phyloP scores from a whole-genome alignment of 2,888 invertebrate species.

The Chesias legatella region DNA sequence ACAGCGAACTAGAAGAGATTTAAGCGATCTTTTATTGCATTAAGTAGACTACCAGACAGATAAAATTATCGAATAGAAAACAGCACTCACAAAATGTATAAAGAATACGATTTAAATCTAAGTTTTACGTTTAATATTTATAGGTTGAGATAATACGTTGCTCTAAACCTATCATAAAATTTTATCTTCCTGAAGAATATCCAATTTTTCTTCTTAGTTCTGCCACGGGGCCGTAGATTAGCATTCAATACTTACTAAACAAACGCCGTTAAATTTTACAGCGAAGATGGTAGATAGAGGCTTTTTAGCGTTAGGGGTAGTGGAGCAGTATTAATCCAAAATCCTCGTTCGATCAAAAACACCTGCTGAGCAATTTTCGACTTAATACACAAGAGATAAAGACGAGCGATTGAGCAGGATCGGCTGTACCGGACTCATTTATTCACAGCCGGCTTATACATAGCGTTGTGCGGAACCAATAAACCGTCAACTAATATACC shows the following conservation, averaged over 20 bases:
- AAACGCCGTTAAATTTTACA: slow-evolving; percentile 19
- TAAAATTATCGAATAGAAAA: too few species aligned
- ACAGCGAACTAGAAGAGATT: too few species aligned
- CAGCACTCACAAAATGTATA: too few species aligned
- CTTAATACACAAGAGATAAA: slow-evolving; percentile 9
- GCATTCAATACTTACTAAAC: not conserved
- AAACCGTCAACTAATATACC: slow-evolving; percentile 65
- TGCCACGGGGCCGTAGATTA: too few species aligned
- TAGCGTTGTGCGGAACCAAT: slow-evolving; percentile 51
- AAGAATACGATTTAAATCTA: too few species aligned
- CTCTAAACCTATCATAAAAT: too few species aligned
- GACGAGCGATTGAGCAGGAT: not conserved
- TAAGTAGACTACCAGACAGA: too few species aligned
- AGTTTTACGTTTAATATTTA: too few species aligned
- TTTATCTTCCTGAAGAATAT: too few species aligned
- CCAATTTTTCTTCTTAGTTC: too few species aligned
- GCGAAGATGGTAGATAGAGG: slow-evolving; percentile 13
- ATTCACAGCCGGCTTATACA: slow-evolving; percentile 28
- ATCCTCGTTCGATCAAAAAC: slow-evolving; percentile 13
- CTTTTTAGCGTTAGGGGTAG: slow-evolving; percentile 18
- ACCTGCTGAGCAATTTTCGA: slow-evolving; percentile 6
- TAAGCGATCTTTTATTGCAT: too few species aligned
- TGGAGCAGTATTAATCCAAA: slow-evolving; percentile 21
- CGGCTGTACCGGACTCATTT: slow-evolving; percentile 18
- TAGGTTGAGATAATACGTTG: not conserved